Base-by-base conservation (phyloP, 2,113 vertebrate genomes). In the Melanerpes formicivorus region DNA sequence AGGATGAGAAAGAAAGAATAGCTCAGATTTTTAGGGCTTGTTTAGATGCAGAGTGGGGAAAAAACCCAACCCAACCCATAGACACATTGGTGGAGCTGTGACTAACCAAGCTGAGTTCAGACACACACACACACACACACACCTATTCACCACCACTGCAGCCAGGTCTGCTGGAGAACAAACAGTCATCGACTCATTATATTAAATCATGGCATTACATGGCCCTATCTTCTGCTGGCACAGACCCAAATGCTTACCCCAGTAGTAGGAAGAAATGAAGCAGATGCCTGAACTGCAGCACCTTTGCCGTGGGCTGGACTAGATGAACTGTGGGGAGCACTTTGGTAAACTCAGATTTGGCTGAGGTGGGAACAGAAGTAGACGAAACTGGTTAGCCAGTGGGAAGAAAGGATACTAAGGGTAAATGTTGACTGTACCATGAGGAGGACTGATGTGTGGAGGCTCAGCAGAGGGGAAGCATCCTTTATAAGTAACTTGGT, bases 161-260 rank as follows among this genome's bases (percentile, higher is more conserved):
- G 82, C n/a, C 85, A 91, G 10, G 17, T 12, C 32, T 85, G 62
- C 6, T 9, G 21, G 44, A 66, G 42, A 87, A 10, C 32, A 85
- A 80, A 23, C 44, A 91, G 54, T 37, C 55, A 50, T 42, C 14
- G 0, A 3, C 15, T 12, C 1, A 0, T 80, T 80, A 6, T 46
- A 37, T 26, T 80, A 67, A 86, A 85, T 50, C 54, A 10, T 7
- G 21, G 16, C 79, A 15, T 62, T 42, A 50, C 5, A 1, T 17
- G 58, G 58, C 44, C 62, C 58, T n/a, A 9, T 40, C 65, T 78
- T n/a, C 69, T 52, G 44, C 34, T 80, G 50, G 19, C 29, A 88
- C 72, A 60, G 58, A 26, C 60, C 18, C 34, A 82, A 42, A 34
- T 2, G 16, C 34, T 71, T 2, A 17, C 5, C 6, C 21, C 71